Conservation (phyloP, 1,140 invertebrate genomes). For the Akabosia matsudoensis region DNA sequence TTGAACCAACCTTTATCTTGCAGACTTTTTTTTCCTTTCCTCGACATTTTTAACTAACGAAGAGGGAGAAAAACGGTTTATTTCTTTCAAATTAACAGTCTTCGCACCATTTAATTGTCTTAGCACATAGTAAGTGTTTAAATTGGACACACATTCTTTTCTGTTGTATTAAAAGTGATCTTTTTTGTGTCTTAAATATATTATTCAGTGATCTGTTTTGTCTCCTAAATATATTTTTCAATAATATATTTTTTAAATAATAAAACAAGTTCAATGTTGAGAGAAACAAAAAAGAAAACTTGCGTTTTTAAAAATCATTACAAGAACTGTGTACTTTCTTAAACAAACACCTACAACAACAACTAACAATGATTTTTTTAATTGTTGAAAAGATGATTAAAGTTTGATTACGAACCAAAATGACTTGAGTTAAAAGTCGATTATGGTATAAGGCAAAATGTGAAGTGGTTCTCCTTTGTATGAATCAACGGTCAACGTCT, state of each 20-base stretch:
- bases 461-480: slow-evolving; percentile 70
- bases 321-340: too few species aligned
- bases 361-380: slow-evolving; percentile 1
- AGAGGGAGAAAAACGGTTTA: background rate
- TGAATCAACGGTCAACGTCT: slow-evolving; percentile 66
- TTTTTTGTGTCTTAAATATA: too few species aligned
- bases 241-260: too few species aligned
- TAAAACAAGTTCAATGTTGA: too few species aligned
- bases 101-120: slow-evolving; percentile 3
- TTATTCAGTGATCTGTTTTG: background rate
- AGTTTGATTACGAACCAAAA: background rate
- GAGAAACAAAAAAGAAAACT: background rate
- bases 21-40: background rate
- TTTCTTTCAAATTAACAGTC: background rate
- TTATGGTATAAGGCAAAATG: slow-evolving; percentile 88
- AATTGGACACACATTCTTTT: background rate
- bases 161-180: background rate
- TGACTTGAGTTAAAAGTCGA: slow-evolving; percentile 60
- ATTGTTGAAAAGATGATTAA: background rate
- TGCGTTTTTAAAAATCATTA: background rate
- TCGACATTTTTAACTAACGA: background rate
- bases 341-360: background rate
- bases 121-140: background rate
- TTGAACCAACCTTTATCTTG: too few species aligned
- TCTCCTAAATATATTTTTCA: too few species aligned